Percentiles rank a stretch among this genome's conserved stretches.
These are phyloP conservation scores for Drosophila mauritiana DNA, from an alignment of 1,140 invertebrate species.

Conservation along the genomic window DNA sequence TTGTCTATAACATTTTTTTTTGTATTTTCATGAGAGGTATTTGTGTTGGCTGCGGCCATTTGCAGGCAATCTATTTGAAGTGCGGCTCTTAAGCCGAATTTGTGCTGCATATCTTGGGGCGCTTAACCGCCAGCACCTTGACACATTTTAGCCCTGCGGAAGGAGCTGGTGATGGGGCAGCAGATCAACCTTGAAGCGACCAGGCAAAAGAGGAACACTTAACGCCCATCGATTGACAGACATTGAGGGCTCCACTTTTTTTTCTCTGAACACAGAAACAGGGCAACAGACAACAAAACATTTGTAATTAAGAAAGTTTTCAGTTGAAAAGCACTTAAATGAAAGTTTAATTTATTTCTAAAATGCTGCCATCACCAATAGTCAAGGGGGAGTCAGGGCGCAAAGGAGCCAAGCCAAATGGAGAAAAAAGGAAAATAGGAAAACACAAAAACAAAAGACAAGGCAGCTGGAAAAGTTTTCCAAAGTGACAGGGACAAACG, in stretches of 20 bases:
- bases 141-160: slow-evolving; percentile 31
- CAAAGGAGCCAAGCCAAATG: slow-evolving; percentile 28
- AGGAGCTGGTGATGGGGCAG: slow-evolving; percentile 20
- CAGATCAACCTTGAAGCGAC: slow-evolving; percentile 28
- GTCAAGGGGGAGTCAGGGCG: slow-evolving; percentile 32
- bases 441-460: slow-evolving; percentile 45
- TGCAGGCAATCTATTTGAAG: slow-evolving; percentile 49
- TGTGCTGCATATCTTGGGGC: slow-evolving; percentile 7
- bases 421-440: slow-evolving; percentile 14
- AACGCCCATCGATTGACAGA: slow-evolving; percentile 37
- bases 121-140: slow-evolving; percentile 25
- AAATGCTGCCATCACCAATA: slow-evolving; percentile 69
- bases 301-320: slow-evolving; percentile 82
- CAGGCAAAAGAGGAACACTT: slow-evolving; percentile 26
- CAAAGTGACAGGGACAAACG: slow-evolving; percentile 56
- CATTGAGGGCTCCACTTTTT: slow-evolving; percentile 1
- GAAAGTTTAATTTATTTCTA: slow-evolving; percentile 83
- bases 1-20: slow-evolving; percentile 26
- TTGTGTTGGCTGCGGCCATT: slow-evolving; percentile 24
- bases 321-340: slow-evolving; percentile 74
- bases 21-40: background rate
- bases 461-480: slow-evolving; percentile 55
- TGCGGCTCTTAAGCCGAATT: slow-evolving; percentile 14
- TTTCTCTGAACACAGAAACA: slow-evolving; percentile 6
- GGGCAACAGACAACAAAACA: slow-evolving; percentile 52